Conservation (phyloP, 64 coral and sea anemone species). For the Montipora sp. region DNA sequence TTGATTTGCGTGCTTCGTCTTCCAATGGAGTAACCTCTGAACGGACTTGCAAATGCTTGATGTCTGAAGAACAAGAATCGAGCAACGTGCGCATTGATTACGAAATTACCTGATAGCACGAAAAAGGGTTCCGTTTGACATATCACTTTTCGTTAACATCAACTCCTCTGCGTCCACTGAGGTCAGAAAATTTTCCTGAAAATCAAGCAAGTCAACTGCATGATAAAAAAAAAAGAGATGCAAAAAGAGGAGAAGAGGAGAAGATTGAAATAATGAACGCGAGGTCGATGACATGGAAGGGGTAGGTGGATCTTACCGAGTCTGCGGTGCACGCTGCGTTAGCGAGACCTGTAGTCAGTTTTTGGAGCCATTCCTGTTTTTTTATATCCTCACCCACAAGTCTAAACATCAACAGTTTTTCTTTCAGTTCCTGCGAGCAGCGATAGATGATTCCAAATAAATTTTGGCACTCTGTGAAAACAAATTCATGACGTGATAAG, state of each 20-base stretch:
- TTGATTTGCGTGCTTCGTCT: no score
- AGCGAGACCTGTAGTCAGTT: conserved; percentile 83
- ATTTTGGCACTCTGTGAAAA: conserved; percentile 84
- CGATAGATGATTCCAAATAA: conserved; percentile 98
- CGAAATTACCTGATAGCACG: conserved; percentile 79
- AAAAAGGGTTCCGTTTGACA: conserved; percentile 86
- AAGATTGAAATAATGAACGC: neutral
- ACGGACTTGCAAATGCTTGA: no score
- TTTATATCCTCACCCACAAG: conserved; percentile 83
- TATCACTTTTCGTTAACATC: conserved; percentile 90
- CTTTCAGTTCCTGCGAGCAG: conserved; percentile 89
- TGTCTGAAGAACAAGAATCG: no score
- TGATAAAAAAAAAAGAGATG: neutral
- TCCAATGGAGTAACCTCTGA: no score
- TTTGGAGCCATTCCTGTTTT: conserved; percentile 93
- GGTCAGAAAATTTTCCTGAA: conserved; percentile 88
- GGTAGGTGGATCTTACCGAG: conserved; percentile 59
- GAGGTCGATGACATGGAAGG: neutral
- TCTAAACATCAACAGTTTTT: conserved; percentile 92
- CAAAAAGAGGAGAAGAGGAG: no score
- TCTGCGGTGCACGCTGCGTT: conserved; percentile 90
- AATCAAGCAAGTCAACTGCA: neutral
- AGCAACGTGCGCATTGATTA: neutral
- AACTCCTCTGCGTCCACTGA: conserved; percentile 88
- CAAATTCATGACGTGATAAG: no score